These are phyloP conservation scores for Tonatia bakeri DNA, from an alignment of 2,113 vertebrate genomes.

Conservation along the genomic window DNA sequence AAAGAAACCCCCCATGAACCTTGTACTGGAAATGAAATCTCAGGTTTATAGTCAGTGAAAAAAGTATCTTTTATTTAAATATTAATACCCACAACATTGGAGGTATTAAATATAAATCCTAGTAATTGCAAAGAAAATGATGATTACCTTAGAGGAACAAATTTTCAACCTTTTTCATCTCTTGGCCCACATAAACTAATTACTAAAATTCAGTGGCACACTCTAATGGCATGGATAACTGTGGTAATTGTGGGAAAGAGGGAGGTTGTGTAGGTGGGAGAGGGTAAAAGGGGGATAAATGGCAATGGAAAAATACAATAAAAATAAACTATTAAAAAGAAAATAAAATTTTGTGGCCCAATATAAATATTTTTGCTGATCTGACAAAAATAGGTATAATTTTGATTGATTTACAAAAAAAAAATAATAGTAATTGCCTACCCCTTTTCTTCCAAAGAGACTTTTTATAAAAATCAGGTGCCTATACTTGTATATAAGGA, in stretches of 20 bases:
- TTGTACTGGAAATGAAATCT: background rate
- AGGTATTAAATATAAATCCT: background rate
- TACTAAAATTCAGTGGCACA: background rate
- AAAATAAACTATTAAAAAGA: no score
- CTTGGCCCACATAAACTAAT: background rate
- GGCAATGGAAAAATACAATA: no score
- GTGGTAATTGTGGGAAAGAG: no score
- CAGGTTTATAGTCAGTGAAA: background rate
- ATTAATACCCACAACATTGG: background rate
- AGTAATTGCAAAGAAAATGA: background rate
- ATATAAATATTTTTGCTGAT: background rate
- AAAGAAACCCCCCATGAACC: background rate
- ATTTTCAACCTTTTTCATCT: background rate
- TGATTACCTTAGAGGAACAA: background rate
- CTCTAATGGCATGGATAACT: no score
- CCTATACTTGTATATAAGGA: background rate
- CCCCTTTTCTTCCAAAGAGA: background rate
- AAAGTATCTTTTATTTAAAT: background rate
- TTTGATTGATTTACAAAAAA: background rate
- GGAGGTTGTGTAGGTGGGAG: no score
- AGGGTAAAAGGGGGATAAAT: no score
- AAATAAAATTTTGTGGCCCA: background rate
- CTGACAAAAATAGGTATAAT: background rate
- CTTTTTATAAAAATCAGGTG: background rate
- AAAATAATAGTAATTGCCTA: background rate